phyloP scores from a whole-genome alignment of 2,113 vertebrate species.

The Delphinus delphis region DNA sequence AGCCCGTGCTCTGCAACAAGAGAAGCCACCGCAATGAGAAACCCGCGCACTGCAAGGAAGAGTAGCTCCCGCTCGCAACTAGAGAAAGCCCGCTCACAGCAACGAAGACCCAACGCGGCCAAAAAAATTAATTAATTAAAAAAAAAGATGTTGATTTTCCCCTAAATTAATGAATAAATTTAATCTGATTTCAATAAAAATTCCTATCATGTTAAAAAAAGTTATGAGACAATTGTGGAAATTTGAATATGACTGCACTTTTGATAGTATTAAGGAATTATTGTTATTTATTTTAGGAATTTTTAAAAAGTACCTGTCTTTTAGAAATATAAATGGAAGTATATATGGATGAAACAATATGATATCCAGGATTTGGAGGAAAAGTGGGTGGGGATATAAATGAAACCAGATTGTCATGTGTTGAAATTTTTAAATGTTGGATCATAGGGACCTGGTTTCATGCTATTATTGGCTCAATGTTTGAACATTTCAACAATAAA shows the following conservation, averaged over 20 bases:
- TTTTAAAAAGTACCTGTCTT: background rate
- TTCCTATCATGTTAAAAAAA: background rate
- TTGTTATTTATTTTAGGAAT: background rate
- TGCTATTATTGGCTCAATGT: background rate
- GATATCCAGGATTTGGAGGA: background rate
- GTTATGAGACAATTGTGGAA: background rate
- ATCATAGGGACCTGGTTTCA: background rate
- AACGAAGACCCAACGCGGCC: no score
- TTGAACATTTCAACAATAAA: background rate
- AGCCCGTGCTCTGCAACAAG: no score
- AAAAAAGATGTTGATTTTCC: background rate
- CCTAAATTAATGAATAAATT: background rate
- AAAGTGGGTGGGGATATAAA: background rate
- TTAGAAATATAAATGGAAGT: background rate
- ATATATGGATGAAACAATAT: background rate
- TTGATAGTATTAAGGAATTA: conserved; percentile 19
- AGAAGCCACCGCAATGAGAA: no score
- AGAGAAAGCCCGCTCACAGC: no score
- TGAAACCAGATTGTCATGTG: background rate
- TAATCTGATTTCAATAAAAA: background rate
- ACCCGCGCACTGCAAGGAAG: no score
- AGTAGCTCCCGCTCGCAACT: no score
- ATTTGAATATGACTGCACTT: background rate
- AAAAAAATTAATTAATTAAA: no score
- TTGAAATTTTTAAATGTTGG: background rate